phyloP scores from a whole-genome alignment of 92 coral and sea anemone genomes.

The Epizoanthus stellaris region DNA sequence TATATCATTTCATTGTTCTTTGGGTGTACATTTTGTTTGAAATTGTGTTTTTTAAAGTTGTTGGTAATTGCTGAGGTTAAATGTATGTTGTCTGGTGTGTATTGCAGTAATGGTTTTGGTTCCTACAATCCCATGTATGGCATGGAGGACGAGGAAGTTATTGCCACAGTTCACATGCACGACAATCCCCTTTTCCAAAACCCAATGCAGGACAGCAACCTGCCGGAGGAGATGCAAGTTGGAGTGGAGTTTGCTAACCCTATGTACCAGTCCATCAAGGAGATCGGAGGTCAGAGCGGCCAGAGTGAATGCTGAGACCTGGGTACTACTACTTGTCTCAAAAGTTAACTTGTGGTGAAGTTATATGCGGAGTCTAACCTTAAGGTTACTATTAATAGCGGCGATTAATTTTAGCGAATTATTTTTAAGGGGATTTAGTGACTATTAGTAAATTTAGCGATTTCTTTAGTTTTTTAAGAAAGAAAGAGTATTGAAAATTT shows the following conservation, averaged over 20 bases:
- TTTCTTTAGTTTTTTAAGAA: no score
- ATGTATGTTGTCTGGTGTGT: background rate
- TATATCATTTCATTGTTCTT: no score
- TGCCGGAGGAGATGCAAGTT: constrained; percentile 23
- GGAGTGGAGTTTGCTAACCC: constrained; percentile 38
- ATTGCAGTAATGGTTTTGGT: background rate
- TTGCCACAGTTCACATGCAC: constrained; percentile 23
- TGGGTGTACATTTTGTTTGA: no score
- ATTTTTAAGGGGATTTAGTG: no score
- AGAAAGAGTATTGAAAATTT: no score
- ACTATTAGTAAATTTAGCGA: no score
- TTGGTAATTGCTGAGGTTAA: background rate
- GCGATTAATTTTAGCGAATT: no score
- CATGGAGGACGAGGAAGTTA: constrained; percentile 22
- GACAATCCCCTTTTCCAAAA: constrained; percentile 21
- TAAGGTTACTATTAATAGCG: no score
- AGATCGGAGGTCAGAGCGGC: background rate
- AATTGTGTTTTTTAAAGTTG: no score
- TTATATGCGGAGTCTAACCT: no score
- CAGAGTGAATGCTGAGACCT: constrained; percentile 27
- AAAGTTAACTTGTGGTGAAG: no score
- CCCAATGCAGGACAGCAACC: constrained; percentile 41
- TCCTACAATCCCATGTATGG: constrained; percentile 27
- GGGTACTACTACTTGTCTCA: no score
- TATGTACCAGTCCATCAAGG: constrained; percentile 16